A percentile compares a stretch with the other conserved stretches of the same genome.
phyloP scores from a whole-genome alignment of 2,888 invertebrate species.

The Philereme vetulata region DNA sequence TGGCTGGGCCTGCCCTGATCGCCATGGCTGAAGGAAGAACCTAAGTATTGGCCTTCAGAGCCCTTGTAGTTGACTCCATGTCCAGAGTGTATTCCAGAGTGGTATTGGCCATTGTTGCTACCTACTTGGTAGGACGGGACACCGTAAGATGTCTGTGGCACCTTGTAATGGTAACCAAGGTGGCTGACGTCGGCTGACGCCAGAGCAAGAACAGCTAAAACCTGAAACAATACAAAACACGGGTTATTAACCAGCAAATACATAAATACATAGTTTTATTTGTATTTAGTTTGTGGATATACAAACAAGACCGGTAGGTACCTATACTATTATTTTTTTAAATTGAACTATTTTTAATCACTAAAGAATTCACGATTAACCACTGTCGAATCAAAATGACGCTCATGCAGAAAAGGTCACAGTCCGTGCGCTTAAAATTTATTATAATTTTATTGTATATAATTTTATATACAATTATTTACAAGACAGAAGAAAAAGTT shows the following conservation, averaged over 20 bases:
- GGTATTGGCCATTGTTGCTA: slow-evolving; percentile 45
- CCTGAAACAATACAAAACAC: slow-evolving; percentile 53
- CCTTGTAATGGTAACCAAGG: slow-evolving; percentile 70
- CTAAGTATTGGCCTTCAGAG: slow-evolving; percentile 35
- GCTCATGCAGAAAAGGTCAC: no score
- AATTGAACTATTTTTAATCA: no score
- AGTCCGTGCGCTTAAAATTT: no score
- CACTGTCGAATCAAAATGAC: no score
- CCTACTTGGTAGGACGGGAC: slow-evolving; percentile 60
- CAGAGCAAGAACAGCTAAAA: slow-evolving; percentile 57
- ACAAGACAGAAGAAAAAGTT: no score
- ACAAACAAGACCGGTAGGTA: no score
- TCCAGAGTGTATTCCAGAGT: slow-evolving; percentile 38
- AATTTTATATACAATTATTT: no score
- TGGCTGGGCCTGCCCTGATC: slow-evolving; percentile 19
- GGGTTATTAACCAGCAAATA: background rate
- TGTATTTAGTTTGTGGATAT: no score
- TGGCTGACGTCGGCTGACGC: slow-evolving; percentile 62
- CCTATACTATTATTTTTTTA: no score
- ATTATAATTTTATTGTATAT: no score
- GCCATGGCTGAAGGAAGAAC: slow-evolving; percentile 33
- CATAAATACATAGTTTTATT: background rate
- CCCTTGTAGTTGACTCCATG: slow-evolving; percentile 38
- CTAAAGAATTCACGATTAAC: no score
- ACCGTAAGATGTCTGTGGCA: slow-evolving; percentile 71